Evolutionary conservation across 1,140 invertebrate species (phyloP).

Genomic region (Delia radicum): DNA sequence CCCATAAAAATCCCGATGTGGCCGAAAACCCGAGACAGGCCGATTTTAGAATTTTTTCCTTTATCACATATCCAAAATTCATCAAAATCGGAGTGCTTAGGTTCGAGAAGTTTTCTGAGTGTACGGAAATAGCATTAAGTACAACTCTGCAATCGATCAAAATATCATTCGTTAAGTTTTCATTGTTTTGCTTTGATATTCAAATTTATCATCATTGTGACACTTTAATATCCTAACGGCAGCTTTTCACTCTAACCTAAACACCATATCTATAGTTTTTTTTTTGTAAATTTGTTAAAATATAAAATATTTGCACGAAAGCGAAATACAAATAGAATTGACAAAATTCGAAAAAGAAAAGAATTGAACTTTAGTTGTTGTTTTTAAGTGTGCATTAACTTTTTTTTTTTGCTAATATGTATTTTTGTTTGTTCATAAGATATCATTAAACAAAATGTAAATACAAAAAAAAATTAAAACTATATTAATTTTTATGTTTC

Average conservation of each 20-base stretch:
- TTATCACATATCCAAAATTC: too few species aligned
- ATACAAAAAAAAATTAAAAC: background rate
- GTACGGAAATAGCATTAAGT: too few species aligned
- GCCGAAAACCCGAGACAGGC: too few species aligned
- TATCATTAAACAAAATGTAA: background rate
- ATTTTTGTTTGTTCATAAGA: background rate
- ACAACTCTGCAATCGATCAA: too few species aligned
- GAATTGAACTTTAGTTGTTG: background rate
- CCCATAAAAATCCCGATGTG: too few species aligned
- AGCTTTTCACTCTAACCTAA: slow-evolving; percentile 8
- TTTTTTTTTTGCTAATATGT: background rate
- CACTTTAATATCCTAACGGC: background rate
- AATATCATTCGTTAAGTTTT: background rate
- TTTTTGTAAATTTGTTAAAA: background rate
- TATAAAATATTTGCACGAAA: too few species aligned
- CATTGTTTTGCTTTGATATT: background rate
- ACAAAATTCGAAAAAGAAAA: background rate
- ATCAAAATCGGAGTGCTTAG: too few species aligned
- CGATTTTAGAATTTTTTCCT: too few species aligned
- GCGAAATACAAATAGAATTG: background rate
- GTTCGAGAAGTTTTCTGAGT: too few species aligned
- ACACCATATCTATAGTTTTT: too few species aligned
- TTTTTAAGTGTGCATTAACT: too few species aligned
- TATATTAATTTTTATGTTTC: background rate
- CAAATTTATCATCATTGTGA: background rate